Conservation (phyloP, 2,113 vertebrate genomes). For the Zosterops pallidus region DNA sequence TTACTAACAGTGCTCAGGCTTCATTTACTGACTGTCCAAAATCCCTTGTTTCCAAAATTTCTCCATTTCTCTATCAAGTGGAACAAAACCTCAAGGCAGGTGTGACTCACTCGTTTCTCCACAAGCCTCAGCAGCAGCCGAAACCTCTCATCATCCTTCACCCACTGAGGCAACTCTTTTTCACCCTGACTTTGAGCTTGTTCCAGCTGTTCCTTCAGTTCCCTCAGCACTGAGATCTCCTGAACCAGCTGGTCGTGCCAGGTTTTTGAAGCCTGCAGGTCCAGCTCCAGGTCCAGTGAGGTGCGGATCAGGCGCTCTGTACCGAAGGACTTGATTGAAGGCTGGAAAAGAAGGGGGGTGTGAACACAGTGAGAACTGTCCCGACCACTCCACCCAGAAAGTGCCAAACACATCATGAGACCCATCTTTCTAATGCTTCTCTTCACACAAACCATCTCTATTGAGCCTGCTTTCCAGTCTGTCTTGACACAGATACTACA, state of each 20-base stretch:
- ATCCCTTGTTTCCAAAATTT: neutral
- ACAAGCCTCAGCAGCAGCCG: slow-evolving; percentile 86
- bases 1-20: neutral
- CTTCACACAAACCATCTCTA: neutral
- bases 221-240: slow-evolving; percentile 87
- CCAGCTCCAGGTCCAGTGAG: slow-evolving; percentile 91
- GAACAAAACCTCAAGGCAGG: neutral
- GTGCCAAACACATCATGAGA: neutral
- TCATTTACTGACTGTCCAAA: neutral
- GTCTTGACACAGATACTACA: neutral
- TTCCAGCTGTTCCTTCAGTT: slow-evolving; percentile 91
- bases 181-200: slow-evolving; percentile 85
- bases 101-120: slow-evolving; percentile 85
- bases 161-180: slow-evolving; percentile 83
- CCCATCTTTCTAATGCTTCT: neutral
- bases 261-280: slow-evolving; percentile 92
- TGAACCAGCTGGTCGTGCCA: slow-evolving; percentile 86
- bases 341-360: slow-evolving; percentile 59
- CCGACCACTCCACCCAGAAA: neutral
- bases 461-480: neutral
- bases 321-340: slow-evolving; percentile 74
- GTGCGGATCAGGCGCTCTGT: slow-evolving; percentile 88
- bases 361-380: neutral
- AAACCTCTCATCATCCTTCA: slow-evolving; percentile 91
- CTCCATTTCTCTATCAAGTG: neutral